Conservation (phyloP, 2,797 vertebrate species). For the Falco cherrug region DNA sequence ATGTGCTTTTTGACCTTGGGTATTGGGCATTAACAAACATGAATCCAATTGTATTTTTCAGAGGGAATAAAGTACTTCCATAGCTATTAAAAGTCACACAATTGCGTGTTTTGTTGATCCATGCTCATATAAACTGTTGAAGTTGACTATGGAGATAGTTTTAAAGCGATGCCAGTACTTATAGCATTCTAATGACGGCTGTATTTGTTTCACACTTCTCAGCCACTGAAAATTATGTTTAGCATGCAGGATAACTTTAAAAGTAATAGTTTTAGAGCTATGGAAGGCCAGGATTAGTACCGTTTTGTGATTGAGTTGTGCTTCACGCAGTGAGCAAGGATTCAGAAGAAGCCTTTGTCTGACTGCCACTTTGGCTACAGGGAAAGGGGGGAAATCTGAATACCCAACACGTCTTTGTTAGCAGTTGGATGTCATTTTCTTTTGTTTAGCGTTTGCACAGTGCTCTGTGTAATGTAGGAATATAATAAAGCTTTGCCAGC, state of each 20-base stretch:
- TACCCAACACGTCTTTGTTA: not conserved
- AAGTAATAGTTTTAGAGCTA: not conserved
- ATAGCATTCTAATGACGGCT: not conserved
- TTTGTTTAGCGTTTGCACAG: slow-evolving; percentile 34
- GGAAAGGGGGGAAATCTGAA: not conserved
- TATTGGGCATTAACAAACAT: not conserved
- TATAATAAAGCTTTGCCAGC: not conserved
- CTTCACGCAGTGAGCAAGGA: not conserved
- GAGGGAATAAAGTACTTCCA: not conserved
- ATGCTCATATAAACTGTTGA: not conserved
- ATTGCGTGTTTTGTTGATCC: not conserved
- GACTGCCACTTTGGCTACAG: not conserved
- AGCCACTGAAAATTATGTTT: not conserved
- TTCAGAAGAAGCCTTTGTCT: slow-evolving; percentile 7
- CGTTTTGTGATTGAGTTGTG: not conserved
- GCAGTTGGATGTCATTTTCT: slow-evolving; percentile 7
- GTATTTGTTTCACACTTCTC: not conserved
- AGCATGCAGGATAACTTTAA: not conserved
- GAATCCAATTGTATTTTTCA: not conserved
- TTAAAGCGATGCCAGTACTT: not conserved
- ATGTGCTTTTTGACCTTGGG: not conserved
- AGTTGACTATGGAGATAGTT: not conserved
- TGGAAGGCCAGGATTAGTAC: not conserved
- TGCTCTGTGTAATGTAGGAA: not conserved
- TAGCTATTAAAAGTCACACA: not conserved